Conservation (phyloP, 2,888 invertebrate genomes). For the Polydrusus tereticollis region DNA sequence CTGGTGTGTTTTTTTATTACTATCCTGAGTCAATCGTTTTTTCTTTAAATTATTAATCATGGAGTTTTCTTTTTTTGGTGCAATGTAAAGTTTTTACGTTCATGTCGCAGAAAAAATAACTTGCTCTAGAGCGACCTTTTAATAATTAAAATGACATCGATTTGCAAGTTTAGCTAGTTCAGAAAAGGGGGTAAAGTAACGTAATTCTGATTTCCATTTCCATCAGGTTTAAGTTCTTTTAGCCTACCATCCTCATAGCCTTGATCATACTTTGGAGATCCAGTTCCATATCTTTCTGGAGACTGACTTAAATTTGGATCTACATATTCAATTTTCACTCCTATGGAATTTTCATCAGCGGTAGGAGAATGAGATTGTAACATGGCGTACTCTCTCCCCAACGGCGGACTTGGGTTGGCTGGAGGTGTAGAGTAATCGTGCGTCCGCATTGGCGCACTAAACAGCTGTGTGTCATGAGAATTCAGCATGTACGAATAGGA, state of each 20-base stretch:
- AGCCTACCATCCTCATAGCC: constrained; percentile 64
- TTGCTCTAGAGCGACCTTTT: neutral
- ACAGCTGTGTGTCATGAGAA: constrained; percentile 80
- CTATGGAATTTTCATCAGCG: constrained; percentile 65
- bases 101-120: no score
- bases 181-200: constrained; percentile 84
- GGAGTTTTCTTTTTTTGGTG: no score
- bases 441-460: constrained; percentile 69
- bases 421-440: constrained; percentile 73
- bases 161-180: constrained; percentile 69
- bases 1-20: no score
- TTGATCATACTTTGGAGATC: constrained; percentile 73
- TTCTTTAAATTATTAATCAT: no score
- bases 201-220: constrained; percentile 71
- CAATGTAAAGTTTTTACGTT: no score
- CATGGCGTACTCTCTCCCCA: constrained; percentile 77
- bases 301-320: constrained; percentile 65
- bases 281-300: constrained; percentile 73
- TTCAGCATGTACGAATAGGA: constrained; percentile 76
- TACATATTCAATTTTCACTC: constrained; percentile 66
- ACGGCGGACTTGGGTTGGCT: constrained; percentile 75
- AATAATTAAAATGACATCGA: constrained; percentile 24
- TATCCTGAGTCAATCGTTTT: no score
- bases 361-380: constrained; percentile 74
- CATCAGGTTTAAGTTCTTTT: constrained; percentile 64